Evolutionary conservation across 2,888 invertebrate genomes (phyloP).

Genomic region (Trissonchulus latispiculum): DNA sequence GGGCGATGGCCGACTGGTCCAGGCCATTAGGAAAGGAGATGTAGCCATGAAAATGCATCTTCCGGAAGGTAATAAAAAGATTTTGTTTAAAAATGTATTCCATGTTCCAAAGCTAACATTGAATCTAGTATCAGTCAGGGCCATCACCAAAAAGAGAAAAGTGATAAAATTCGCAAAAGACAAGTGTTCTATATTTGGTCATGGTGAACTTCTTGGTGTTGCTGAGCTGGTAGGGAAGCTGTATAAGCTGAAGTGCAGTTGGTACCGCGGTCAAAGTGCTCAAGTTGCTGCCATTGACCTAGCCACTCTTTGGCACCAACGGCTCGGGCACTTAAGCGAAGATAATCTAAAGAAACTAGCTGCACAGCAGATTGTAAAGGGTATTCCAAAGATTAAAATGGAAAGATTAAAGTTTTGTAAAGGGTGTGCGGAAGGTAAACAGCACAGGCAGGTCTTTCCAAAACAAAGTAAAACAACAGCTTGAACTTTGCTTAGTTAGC

Average conservation of each 20-base stretch:
- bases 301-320: not conserved
- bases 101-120: not conserved
- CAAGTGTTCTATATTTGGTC: not conserved
- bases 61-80: not conserved
- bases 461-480: not conserved
- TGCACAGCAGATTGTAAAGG: not conserved
- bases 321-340: not conserved
- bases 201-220: not conserved
- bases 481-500: not conserved
- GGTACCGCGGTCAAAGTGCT: not conserved
- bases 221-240: not conserved
- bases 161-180: not conserved
- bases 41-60: not conserved
- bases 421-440: not conserved
- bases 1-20: not conserved
- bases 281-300: not conserved
- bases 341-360: not conserved
- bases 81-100: not conserved
- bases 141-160: not conserved
- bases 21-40: not conserved
- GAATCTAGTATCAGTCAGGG: not conserved
- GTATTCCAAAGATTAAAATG: not conserved
- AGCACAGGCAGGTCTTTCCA: not conserved
- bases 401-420: not conserved
- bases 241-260: slow-evolving; percentile 5